A percentile compares a stretch with the other conserved stretches of the same genome.
phyloP scores from a whole-genome alignment of 2,888 invertebrate genomes.

The Nysson spinosus region DNA sequence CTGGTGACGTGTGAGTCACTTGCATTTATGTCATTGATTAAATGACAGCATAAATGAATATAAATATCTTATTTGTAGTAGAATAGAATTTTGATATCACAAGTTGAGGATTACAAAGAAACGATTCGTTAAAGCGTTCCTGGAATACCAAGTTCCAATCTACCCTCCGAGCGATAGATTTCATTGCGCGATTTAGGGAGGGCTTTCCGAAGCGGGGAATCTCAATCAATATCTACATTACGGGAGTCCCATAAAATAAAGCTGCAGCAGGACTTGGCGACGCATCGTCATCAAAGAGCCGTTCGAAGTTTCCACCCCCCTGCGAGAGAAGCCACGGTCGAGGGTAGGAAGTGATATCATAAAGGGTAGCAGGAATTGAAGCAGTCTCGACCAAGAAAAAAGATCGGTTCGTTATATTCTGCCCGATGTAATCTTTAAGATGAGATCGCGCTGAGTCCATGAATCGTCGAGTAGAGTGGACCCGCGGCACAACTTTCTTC shows the following conservation, averaged over 20 bases:
- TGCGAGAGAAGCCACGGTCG: conserved; percentile 19
- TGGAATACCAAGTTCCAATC: conserved; percentile 32
- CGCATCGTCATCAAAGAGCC: conserved; percentile 65
- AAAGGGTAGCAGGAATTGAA: conserved; percentile 63
- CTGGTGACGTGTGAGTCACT: too few species aligned
- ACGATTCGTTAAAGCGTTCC: conserved; percentile 41
- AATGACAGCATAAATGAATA: too few species aligned
- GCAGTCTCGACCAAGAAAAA: conserved; percentile 53
- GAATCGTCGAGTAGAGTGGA: conserved; percentile 55
- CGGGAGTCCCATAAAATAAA: conserved; percentile 61
- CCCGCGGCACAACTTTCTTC: conserved; percentile 39
- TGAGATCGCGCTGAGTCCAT: conserved; percentile 67
- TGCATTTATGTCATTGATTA: too few species aligned
- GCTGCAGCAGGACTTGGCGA: conserved; percentile 59
- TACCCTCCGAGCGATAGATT: conserved; percentile 26
- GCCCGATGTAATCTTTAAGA: conserved; percentile 64
- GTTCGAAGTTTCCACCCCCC: conserved; percentile 51
- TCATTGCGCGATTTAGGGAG: conserved; percentile 36
- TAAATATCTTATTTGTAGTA: conserved; percentile 8
- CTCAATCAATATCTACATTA: conserved; percentile 63
- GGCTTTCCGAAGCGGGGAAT: conserved; percentile 37
- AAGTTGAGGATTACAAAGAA: conserved; percentile 35
- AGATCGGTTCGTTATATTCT: conserved; percentile 58
- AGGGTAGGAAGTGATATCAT: conserved; percentile 59
- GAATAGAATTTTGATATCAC: conserved; percentile 12